Conservation (phyloP, 1,140 invertebrate genomes). For the Ctenoplectra terminalis region DNA sequence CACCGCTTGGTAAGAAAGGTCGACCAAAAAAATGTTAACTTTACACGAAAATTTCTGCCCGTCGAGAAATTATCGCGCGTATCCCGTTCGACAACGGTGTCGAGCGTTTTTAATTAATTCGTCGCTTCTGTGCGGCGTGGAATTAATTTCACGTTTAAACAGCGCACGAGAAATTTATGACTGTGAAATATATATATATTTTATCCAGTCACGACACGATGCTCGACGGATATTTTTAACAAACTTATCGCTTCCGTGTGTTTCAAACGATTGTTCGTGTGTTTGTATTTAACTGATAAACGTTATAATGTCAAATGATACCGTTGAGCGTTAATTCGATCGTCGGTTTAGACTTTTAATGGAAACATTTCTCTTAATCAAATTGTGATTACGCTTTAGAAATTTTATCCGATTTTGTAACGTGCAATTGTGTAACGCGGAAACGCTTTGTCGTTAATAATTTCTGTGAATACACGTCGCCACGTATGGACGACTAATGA, state of each 20-base stretch:
- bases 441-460: neutral
- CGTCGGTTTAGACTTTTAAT: neutral
- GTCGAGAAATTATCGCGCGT: neutral
- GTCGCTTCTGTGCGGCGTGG: conserved; percentile 4
- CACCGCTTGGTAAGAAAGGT: neutral
- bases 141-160: conserved; percentile 39
- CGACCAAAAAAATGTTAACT: neutral
- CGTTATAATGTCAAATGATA: neutral
- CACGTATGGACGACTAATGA: neutral
- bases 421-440: no score
- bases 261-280: neutral
- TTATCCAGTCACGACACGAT: no score
- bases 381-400: neutral
- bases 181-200: neutral
- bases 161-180: neutral
- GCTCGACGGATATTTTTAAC: neutral
- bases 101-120: conserved; percentile 42
- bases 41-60: neutral
- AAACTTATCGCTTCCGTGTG: neutral
- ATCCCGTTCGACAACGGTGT: conserved; percentile 22
- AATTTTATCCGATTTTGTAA: neutral
- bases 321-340: neutral
- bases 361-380: neutral
- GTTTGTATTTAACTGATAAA: neutral
- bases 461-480: neutral